These are phyloP conservation scores for Nasonia vitripennis DNA, from an alignment of 1,140 invertebrate species.

Conservation along the genomic window DNA sequence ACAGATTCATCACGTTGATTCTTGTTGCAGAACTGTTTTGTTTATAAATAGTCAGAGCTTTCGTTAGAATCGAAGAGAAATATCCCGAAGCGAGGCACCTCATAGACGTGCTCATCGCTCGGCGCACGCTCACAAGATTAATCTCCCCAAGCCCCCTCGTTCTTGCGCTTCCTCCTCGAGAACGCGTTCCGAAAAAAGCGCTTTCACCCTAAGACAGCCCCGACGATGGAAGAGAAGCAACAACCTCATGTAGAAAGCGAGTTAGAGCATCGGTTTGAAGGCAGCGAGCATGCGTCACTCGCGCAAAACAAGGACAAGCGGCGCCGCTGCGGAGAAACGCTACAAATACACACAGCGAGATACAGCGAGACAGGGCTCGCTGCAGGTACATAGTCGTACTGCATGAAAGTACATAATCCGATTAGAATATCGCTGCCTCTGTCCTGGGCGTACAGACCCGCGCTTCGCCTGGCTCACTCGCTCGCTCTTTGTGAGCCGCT, in stretches of 20 bases:
- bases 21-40: no score
- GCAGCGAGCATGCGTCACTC: no score
- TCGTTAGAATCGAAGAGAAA: no score
- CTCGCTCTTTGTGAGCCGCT: slow-evolving; percentile 15
- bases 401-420: slow-evolving; percentile 50
- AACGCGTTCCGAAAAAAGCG: neutral
- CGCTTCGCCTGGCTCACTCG: neutral
- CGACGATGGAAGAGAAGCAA: neutral
- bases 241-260: neutral
- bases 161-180: no score
- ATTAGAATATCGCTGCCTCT: slow-evolving; percentile 44
- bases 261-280: neutral
- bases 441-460: neutral
- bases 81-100: no score
- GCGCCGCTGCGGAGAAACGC: neutral
- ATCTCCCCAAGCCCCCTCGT: neutral
- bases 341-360: neutral
- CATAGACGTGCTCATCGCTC: no score
- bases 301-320: neutral
- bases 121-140: neutral
- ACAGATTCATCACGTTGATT: no score
- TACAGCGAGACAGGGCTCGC: neutral
- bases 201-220: neutral
- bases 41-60: no score
- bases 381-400: neutral